Percentiles rank a stretch among this genome's conserved stretches.
Conservation (phyloP, 2,888 invertebrate genomes). For the Orchestes rusci region DNA sequence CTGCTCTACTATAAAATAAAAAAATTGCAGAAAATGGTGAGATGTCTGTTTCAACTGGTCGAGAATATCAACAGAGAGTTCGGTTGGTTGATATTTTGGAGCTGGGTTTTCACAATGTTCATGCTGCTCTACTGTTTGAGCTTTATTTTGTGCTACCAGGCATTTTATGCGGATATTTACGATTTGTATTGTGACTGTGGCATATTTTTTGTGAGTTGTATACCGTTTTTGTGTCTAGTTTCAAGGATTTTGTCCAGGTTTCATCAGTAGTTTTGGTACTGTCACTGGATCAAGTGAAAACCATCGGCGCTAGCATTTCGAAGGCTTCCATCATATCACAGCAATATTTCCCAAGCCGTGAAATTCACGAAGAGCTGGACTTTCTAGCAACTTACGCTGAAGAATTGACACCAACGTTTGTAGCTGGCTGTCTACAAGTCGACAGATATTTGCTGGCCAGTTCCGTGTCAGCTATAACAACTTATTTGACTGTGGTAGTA, state of each 20-base stretch:
- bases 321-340: slow-evolving; percentile 5
- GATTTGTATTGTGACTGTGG: slow-evolving; percentile 4
- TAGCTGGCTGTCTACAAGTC: slow-evolving; percentile 20
- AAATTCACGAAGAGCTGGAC: slow-evolving; percentile 15
- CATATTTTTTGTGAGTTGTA: slow-evolving; percentile 8
- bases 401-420: slow-evolving; percentile 17
- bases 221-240: background rate
- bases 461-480: slow-evolving; percentile 16
- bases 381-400: slow-evolving; percentile 18
- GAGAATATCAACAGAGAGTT: slow-evolving; percentile 14
- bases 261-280: slow-evolving; percentile 11
- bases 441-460: slow-evolving; percentile 17
- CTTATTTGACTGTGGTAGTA: slow-evolving; percentile 21
- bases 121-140: slow-evolving; percentile 13
- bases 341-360: slow-evolving; percentile 4
- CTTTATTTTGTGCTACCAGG: slow-evolving; percentile 5
- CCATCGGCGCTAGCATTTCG: slow-evolving; percentile 10
- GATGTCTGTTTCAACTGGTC: slow-evolving; percentile 9
- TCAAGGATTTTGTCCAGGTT: slow-evolving; percentile 12
- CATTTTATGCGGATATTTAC: background rate
- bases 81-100: slow-evolving; percentile 16
- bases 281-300: slow-evolving; percentile 15
- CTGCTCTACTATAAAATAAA: no score
- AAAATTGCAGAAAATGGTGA: slow-evolving; percentile 13
- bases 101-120: slow-evolving; percentile 10